phyloP scores from a whole-genome alignment of 2,888 invertebrate species.

The Limnephilus auricula region DNA sequence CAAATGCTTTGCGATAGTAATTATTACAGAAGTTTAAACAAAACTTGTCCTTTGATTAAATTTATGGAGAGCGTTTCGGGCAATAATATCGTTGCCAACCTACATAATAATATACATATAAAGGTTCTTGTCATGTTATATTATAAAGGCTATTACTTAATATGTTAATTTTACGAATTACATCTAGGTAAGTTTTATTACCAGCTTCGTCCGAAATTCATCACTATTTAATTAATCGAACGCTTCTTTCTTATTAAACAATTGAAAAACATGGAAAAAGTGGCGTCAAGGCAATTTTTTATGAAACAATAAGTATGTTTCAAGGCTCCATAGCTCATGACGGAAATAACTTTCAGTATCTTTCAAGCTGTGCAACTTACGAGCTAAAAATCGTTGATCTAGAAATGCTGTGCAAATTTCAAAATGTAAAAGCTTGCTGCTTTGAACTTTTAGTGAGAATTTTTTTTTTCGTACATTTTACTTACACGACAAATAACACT shows the following conservation, averaged over 20 bases:
- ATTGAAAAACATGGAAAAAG: not conserved
- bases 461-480: too few species aligned
- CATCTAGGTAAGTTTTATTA: not conserved
- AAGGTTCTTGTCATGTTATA: not conserved
- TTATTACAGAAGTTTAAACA: not conserved
- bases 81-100: not conserved
- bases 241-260: not conserved
- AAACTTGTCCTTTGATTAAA: not conserved
- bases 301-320: not conserved
- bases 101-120: not conserved
- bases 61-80: not conserved
- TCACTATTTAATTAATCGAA: not conserved
- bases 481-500: too few species aligned
- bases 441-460: too few species aligned
- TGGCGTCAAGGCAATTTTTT: not conserved
- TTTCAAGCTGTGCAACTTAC: too few species aligned
- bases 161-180: not conserved
- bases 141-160: not conserved
- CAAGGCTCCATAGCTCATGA: too few species aligned
- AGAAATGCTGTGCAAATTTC: too few species aligned
- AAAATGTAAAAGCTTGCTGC: too few species aligned
- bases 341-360: too few species aligned
- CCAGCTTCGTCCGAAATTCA: not conserved
- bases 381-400: too few species aligned
- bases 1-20: slow-evolving; percentile 2